Conservation (phyloP, 2,113 vertebrate species). For the Alces alces region DNA sequence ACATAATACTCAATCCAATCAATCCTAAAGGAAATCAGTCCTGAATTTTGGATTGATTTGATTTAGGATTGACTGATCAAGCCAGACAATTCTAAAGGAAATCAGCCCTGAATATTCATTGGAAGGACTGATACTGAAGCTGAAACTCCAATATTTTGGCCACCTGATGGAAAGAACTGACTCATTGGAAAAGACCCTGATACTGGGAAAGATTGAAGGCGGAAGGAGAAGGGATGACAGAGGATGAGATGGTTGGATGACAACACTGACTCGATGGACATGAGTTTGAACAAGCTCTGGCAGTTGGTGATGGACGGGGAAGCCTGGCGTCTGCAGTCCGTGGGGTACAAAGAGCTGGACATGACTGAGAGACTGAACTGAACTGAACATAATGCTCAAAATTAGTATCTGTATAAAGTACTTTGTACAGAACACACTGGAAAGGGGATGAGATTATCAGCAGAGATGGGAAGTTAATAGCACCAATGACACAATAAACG, state of each 20-base stretch:
- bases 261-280: not conserved
- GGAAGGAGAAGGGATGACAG: not conserved
- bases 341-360: not conserved
- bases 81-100: not conserved
- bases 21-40: not conserved
- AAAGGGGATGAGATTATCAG: not conserved
- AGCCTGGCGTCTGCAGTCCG: not conserved
- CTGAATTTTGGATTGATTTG: not conserved
- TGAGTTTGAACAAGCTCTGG: not conserved
- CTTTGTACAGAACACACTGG: not conserved
- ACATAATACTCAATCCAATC: not conserved
- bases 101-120: not conserved
- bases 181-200: not conserved
- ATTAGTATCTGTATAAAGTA: not conserved
- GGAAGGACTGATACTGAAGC: not conserved
- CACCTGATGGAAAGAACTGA: not conserved
- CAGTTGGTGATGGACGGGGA: not conserved
- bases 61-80: not conserved
- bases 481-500: not conserved
- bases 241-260: not conserved
- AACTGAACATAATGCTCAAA: not conserved
- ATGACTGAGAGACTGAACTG: not conserved
- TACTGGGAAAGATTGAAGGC: not conserved
- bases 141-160: not conserved
- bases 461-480: not conserved